Evolutionary conservation across 2,888 invertebrate species (phyloP), one percentile per base, ranked within the genome.

Genomic region (Flexamia atlantica): DNA sequence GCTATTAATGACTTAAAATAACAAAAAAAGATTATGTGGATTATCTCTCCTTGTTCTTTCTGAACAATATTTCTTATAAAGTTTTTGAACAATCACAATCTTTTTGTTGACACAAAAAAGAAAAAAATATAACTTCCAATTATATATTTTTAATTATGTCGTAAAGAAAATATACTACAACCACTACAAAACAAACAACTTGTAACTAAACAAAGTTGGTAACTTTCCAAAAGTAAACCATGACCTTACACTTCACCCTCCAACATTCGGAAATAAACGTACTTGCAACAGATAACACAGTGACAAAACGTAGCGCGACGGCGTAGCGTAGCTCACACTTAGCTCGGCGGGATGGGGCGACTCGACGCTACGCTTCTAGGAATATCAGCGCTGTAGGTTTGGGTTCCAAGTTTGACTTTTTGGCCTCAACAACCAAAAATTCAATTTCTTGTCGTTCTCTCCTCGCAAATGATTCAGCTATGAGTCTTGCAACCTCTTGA

Each of bases 401-500:
- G 89, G 96, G 97, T 92, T 97, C 97, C 91, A 96, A 92, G 91
- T 97, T 97, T 89, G 96, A 96, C 91, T 97, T 97, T 91, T 97
- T 97, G 88, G 97, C 97, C 92, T 97, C 97, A 87, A 97, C 95
- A 88, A 98, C 98, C 89, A 98, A 93, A 92, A 98, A 97, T 92
- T 97, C 97, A 91, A 98, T 97, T 90, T 97, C 95, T 91, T 94
- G 94, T 89, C 96, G 95, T 89, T 96, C 95, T 89, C 95, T 94
- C 90, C 97, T 95, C 84, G 97, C 97, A 91, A 97, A 98, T 87
- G 97, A 97, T 90, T 97, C 97, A 20, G 98, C 98, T 89, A 98
- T 98, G 86, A 97, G 92, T 88, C 97, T 93, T 80, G 98, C 98
- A 85, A 97, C 97, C 89, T 97, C 97, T 91, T 96, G 96, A 90